Conservation (phyloP, 2,888 invertebrate species). For the Papilio demoleus region DNA sequence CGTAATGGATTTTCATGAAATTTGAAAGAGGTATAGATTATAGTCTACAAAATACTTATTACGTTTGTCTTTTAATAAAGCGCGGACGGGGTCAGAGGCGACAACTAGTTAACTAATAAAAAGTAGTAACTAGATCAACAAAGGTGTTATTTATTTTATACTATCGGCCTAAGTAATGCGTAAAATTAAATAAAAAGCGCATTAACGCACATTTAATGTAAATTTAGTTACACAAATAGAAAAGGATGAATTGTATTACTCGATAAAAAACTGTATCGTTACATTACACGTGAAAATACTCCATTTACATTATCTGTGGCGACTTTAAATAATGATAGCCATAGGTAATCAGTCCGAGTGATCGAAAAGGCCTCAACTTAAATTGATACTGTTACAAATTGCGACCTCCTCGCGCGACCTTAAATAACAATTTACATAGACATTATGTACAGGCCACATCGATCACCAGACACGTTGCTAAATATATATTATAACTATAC, state of each 20-base stretch:
- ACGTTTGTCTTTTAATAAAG: too few relatives aligned
- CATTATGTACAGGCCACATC: constrained; percentile 50
- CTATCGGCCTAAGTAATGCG: background rate
- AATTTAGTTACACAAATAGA: constrained; percentile 30
- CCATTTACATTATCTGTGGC: constrained; percentile 39
- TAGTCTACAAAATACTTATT: too few relatives aligned
- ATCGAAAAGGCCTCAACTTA: constrained; percentile 36
- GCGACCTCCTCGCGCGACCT: constrained; percentile 45
- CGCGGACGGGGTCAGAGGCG: too few relatives aligned
- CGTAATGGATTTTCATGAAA: too few relatives aligned
- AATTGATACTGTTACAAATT: constrained; percentile 40
- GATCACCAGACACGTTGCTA: constrained; percentile 16
- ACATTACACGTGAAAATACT: constrained; percentile 40
- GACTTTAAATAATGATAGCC: constrained; percentile 41
- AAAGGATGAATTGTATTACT: constrained; percentile 33
- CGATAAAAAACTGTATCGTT: constrained; percentile 33
- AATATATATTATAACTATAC: background rate
- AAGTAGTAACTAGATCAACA: constrained; percentile 1
- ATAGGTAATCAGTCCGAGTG: constrained; percentile 41
- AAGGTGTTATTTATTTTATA: constrained; percentile 4
- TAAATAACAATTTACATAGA: constrained; percentile 59
- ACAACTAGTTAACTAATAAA: background rate
- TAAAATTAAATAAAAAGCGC: constrained; percentile 15
- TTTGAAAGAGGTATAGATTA: too few relatives aligned
- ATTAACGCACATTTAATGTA: constrained; percentile 33